A percentile compares a stretch with the other conserved stretches of the same genome.
These are phyloP conservation scores for Drosophila elegans DNA, from an alignment of 1,140 invertebrate genomes.

Conservation along the genomic window DNA sequence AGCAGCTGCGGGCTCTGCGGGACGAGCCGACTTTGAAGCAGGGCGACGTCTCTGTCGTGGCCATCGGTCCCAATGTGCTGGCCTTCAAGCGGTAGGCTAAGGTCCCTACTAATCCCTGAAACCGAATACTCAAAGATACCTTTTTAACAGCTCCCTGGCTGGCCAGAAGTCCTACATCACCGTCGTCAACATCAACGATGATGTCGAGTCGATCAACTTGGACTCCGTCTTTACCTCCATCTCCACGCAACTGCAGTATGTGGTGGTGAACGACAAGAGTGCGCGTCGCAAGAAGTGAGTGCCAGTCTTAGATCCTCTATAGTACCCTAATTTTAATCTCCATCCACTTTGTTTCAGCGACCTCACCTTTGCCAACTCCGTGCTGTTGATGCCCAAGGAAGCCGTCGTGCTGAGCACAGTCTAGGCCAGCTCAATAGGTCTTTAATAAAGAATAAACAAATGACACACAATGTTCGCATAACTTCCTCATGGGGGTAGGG, in stretches of 20 bases:
- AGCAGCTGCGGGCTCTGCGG: constrained; percentile 69
- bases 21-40: constrained; percentile 73
- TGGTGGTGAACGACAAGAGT: constrained; percentile 72
- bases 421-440: constrained; percentile 15
- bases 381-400: constrained; percentile 78
- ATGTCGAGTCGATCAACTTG: constrained; percentile 70
- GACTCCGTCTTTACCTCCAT: constrained; percentile 59
- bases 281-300: constrained; percentile 73
- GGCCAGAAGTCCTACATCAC: constrained; percentile 64
- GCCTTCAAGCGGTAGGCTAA: constrained; percentile 85
- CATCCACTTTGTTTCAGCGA: constrained; percentile 43
- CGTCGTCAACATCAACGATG: constrained; percentile 68
- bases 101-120: rapidly evolving
- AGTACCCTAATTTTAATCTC: not conserved
- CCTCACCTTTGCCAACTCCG: constrained; percentile 56
- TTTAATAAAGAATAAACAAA: constrained; percentile 13
- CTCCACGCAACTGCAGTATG: constrained; percentile 57
- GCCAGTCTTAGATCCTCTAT: not conserved
- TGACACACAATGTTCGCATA: not conserved
- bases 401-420: constrained; percentile 71
- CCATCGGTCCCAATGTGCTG: constrained; percentile 84
- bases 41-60: constrained; percentile 77
- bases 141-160: constrained; percentile 44
- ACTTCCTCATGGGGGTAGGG: not conserved
- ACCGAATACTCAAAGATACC: rapidly evolving